A percentile compares a stretch with the other conserved stretches of the same genome.
phyloP scores from a whole-genome alignment of 2,797 vertebrate species.

The Cossypha dichroa region DNA sequence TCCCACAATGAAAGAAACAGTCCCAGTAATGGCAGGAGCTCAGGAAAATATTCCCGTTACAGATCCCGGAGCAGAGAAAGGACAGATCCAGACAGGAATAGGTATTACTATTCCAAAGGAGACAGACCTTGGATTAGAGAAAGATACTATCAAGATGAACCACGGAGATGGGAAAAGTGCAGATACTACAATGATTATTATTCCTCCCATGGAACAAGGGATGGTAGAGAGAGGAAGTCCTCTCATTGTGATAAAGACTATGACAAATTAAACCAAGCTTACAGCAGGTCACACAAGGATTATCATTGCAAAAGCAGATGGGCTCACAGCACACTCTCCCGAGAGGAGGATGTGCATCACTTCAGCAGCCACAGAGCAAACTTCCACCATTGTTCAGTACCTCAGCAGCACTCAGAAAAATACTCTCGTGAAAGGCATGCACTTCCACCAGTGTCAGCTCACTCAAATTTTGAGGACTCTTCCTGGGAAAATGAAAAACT shows the following conservation, averaged over 20 bases:
- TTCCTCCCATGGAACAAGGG: constrained; percentile 62
- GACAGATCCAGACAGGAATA: constrained; percentile 65
- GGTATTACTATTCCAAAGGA: constrained; percentile 55
- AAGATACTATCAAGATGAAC: constrained; percentile 69
- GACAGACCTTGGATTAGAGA: constrained; percentile 75
- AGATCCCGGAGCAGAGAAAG: constrained; percentile 69
- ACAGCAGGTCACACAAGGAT: constrained; percentile 68
- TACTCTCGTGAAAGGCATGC: neutral
- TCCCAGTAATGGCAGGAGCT: constrained; percentile 33
- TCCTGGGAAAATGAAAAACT: neutral
- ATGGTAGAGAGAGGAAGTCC: constrained; percentile 70
- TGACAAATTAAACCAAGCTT: constrained; percentile 33
- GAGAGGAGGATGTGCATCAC: constrained; percentile 54
- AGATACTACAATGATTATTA: constrained; percentile 71
- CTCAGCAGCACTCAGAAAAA: neutral
- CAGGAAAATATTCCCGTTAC: constrained; percentile 56
- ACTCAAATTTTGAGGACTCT: neutral
- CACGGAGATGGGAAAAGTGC: constrained; percentile 75
- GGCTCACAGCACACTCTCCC: constrained; percentile 50
- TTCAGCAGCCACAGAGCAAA: constrained; percentile 13
- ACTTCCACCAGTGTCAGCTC: neutral
- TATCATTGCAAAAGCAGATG: constrained; percentile 61
- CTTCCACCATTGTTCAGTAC: neutral
- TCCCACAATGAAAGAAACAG: constrained; percentile 39
- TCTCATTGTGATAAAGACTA: constrained; percentile 63